Percentiles rank a stretch among this genome's conserved stretches.
Conservation (phyloP, 2,888 invertebrate species). For the Spilosoma lubricipeda region DNA sequence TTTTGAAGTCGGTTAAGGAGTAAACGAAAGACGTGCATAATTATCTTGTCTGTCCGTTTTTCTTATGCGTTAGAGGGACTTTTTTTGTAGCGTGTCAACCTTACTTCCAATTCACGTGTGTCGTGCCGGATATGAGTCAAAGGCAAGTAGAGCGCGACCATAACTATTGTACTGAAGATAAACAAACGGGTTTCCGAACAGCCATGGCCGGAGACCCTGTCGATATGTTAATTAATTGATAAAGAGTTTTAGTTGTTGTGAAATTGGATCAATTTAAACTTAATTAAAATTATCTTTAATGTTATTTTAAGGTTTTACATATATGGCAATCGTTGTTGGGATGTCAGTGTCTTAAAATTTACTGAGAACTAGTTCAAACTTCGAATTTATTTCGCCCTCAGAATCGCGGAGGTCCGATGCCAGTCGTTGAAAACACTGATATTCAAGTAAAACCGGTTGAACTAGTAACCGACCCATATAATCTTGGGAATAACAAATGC, state of each 20-base stretch:
- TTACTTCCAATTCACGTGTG: conserved; percentile 9
- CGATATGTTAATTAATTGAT: conserved; percentile 13
- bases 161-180: conserved; percentile 42
- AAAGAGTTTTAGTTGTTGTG: neutral
- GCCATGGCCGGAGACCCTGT: neutral
- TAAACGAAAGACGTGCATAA: too few species aligned
- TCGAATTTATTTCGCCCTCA: too few species aligned
- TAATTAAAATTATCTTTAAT: neutral
- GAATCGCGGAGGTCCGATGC: too few species aligned
- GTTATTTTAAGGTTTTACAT: neutral
- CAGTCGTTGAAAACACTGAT: too few species aligned
- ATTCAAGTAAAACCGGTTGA: too few species aligned
- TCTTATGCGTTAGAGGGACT: too few species aligned
- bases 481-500: too few species aligned
- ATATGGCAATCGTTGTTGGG: neutral
- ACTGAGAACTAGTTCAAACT: too few species aligned
- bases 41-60: too few species aligned
- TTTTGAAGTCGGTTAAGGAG: too few species aligned
- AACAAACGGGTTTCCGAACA: conserved; percentile 31
- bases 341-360: too few species aligned
- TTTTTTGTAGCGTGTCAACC: conserved; percentile 7
- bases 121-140: conserved; percentile 37
- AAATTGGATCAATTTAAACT: neutral
- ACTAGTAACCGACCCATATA: too few species aligned
- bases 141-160: conserved; percentile 45